Evolutionary conservation across 2,113 vertebrate genomes (phyloP).

Genomic region (Raphicerus campestris): DNA sequence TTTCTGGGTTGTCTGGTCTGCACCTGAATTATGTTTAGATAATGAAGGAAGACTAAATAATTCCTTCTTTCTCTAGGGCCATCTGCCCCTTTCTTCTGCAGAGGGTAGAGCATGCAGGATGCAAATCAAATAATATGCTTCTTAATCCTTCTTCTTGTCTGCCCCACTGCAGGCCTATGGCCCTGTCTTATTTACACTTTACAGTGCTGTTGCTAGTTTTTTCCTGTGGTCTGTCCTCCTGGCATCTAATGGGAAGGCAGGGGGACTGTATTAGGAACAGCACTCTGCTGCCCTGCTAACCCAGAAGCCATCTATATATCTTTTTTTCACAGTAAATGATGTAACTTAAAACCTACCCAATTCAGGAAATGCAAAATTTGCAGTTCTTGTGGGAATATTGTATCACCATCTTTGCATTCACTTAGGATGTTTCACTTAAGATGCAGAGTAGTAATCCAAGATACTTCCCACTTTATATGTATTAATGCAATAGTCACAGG

Average conservation of each 20-base stretch:
- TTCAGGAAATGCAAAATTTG: slow-evolving; percentile 64
- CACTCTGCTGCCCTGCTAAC: background rate
- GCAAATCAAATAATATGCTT: background rate
- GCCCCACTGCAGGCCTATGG: background rate
- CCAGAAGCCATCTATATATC: background rate
- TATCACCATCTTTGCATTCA: slow-evolving; percentile 52
- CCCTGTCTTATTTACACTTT: background rate
- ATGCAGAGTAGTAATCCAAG: slow-evolving; percentile 16
- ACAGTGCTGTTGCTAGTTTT: background rate
- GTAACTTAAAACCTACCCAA: slow-evolving; percentile 50
- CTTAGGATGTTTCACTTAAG: slow-evolving; percentile 49
- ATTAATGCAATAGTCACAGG: slow-evolving; percentile 41
- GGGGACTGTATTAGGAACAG: background rate
- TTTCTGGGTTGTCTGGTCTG: background rate
- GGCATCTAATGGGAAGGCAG: background rate
- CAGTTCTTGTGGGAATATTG: slow-evolving; percentile 57
- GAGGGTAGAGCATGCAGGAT: background rate
- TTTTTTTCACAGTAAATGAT: slow-evolving; percentile 16
- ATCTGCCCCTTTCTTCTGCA: background rate
- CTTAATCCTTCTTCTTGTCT: background rate
- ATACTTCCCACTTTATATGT: slow-evolving; percentile 36
- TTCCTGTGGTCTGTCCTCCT: background rate
- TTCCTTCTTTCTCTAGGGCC: background rate
- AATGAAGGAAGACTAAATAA: slow-evolving; percentile 19
- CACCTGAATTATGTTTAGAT: slow-evolving; percentile 19